Evolutionary conservation across 2,113 vertebrate genomes (phyloP), one percentile per base, ranked within the genome.

Genomic region (Mellivora capensis): DNA sequence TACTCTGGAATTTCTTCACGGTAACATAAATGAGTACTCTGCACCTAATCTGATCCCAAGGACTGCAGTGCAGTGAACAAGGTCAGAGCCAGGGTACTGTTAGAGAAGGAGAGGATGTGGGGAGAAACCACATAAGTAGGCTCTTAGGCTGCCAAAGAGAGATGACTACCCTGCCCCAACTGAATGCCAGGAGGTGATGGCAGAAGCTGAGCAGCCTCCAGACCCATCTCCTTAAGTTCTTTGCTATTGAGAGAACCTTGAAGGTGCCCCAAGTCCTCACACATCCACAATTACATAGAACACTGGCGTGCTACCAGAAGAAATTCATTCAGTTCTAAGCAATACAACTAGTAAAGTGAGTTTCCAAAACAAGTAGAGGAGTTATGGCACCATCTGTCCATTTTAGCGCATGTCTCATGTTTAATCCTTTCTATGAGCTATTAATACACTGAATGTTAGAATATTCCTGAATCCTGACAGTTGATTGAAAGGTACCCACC

Each of bases 1-100:
- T 29, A 89, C 34, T 88, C 82, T 93, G 37, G 49, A 72, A 95
- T 98, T 97, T 79, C 84, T 94, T 87, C 59, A 23, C 57, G 86
- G 76, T 9, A 69, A 76, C 15, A 31, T 93, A 69, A 93, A 96
- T 95, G 92, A 96, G 83, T 81, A 64, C 39, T 84, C 34, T 84
- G 85, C 18, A 25, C 83, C 84, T 80, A 54, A 69, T 25, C 54
- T 71, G 71, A 87, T 64, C 62, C 47, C 17, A 2, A 1, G 25
- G 27, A 34, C 21, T 7, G 14, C 57, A 15, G 18, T 34, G n/a
- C 62, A 12, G 2, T 34, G 47, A 67, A 20, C 81, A 17, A 88
- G 76, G 88, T 93, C 90, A 90, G 77, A 47, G 76, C 83, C 9
- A 39, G 44, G 85, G 93, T 54, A 86, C 10, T 18, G 1, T 1